phyloP scores from a whole-genome alignment of 2,797 vertebrate species.

The Melanogrammus aeglefinus region DNA sequence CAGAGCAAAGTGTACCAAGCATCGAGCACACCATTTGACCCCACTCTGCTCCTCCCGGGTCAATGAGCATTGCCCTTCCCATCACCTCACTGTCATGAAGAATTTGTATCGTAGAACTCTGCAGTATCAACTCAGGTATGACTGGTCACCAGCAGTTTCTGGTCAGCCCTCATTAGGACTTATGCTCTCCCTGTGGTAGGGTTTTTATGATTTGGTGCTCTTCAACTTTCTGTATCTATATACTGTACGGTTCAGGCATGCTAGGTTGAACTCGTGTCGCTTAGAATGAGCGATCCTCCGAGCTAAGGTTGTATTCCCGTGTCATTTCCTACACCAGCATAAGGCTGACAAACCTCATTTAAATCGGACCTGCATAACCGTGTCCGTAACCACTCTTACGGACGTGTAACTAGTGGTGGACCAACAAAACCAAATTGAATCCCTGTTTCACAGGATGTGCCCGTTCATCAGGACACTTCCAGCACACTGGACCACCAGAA shows the following conservation, averaged over 20 bases:
- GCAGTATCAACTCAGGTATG: not conserved
- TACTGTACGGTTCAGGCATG: not conserved
- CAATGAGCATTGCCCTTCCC: not conserved
- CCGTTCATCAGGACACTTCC: not conserved
- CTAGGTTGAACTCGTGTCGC: not conserved
- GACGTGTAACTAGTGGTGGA: not conserved
- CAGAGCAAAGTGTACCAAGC: not conserved
- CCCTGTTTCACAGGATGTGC: not conserved
- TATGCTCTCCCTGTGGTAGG: not conserved
- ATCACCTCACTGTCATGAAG: not conserved
- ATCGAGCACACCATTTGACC: not conserved
- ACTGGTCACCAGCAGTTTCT: no score
- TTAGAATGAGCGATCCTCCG: not conserved
- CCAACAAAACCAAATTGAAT: not conserved
- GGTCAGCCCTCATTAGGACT: not conserved
- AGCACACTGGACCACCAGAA: not conserved
- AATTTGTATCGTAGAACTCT: not conserved
- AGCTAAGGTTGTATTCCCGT: not conserved
- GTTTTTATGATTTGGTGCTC: not conserved
- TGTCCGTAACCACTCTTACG: not conserved
- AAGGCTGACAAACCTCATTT: not conserved
- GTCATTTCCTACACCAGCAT: not conserved
- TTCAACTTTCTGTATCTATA: not conserved
- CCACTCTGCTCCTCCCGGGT: not conserved
- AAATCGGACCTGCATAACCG: not conserved